These are phyloP conservation scores for Armadillidium nasatum DNA, from an alignment of 1,140 invertebrate genomes.

Conservation along the genomic window DNA sequence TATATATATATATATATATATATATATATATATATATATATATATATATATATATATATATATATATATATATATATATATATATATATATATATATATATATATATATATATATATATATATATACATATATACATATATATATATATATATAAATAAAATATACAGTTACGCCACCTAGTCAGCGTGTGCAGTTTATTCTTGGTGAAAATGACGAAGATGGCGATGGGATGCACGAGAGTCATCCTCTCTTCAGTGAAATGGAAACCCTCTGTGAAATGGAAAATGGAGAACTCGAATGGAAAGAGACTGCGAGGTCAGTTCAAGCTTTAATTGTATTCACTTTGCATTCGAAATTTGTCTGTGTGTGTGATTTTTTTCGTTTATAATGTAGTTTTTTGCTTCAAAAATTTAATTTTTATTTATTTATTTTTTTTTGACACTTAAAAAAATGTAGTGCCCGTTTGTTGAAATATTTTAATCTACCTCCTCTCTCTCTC, in stretches of 20 bases:
- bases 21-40: constrained; percentile 8
- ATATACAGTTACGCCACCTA: constrained; percentile 58
- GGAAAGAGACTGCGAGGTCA: constrained; percentile 93
- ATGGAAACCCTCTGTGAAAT: constrained; percentile 82
- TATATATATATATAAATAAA: neutral
- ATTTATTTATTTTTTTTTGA: too few species aligned
- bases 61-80: too few species aligned
- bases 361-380: too few species aligned
- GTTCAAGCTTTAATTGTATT: constrained; percentile 7
- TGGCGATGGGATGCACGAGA: constrained; percentile 49
- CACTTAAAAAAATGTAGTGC: too few species aligned
- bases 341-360: too few species aligned
- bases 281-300: constrained; percentile 83
- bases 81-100: neutral
- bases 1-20: constrained; percentile 13
- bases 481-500: too few species aligned
- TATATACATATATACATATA: constrained; percentile 12
- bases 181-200: constrained; percentile 90
- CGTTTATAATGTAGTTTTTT: too few species aligned
- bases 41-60: constrained; percentile 9
- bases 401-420: too few species aligned
- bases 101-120: neutral
- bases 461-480: too few species aligned
- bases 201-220: constrained; percentile 82
- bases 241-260: constrained; percentile 86